A percentile compares a stretch with the other conserved stretches of the same genome.
phyloP scores from a whole-genome alignment of 2,888 invertebrate species.

The Miltochrista miniata region DNA sequence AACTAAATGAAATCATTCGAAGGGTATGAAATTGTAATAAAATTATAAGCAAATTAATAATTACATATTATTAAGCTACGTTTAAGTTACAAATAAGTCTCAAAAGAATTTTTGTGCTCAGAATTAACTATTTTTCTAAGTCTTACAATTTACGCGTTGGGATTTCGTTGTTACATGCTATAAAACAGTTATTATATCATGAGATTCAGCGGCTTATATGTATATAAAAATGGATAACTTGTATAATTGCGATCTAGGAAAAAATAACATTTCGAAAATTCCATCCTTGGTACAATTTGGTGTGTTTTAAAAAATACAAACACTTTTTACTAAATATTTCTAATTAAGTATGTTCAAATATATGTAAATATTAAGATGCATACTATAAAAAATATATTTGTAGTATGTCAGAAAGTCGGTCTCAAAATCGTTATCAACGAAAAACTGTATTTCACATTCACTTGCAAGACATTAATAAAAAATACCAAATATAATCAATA shows the following conservation, averaged over 20 bases:
- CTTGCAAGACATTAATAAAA: too few relatives aligned
- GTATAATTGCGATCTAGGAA: slow-evolving; percentile 17
- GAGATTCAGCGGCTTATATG: slow-evolving; percentile 34
- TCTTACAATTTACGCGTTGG: slow-evolving; percentile 40
- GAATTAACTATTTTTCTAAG: slow-evolving; percentile 27
- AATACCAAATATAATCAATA: too few relatives aligned
- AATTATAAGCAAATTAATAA: slow-evolving; percentile 16
- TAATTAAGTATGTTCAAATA: too few relatives aligned
- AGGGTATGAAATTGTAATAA: slow-evolving; percentile 17
- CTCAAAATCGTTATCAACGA: too few relatives aligned
- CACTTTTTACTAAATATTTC: too few relatives aligned
- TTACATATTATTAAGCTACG: slow-evolving; percentile 20
- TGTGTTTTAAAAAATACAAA: too few relatives aligned
- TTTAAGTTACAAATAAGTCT: slow-evolving; percentile 25
- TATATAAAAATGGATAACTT: slow-evolving; percentile 14
- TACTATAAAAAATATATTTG: too few relatives aligned
- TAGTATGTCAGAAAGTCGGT: too few relatives aligned
- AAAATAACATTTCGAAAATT: neutral
- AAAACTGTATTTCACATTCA: too few relatives aligned
- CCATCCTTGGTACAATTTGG: neutral
- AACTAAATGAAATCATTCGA: slow-evolving; percentile 34
- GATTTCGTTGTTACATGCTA: slow-evolving; percentile 42
- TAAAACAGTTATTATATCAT: slow-evolving; percentile 5
- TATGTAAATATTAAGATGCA: too few relatives aligned
- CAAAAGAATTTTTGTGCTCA: slow-evolving; percentile 23